Evolutionary conservation across 2,113 vertebrate species (phyloP).

Genomic region (Sapajus apella): DNA sequence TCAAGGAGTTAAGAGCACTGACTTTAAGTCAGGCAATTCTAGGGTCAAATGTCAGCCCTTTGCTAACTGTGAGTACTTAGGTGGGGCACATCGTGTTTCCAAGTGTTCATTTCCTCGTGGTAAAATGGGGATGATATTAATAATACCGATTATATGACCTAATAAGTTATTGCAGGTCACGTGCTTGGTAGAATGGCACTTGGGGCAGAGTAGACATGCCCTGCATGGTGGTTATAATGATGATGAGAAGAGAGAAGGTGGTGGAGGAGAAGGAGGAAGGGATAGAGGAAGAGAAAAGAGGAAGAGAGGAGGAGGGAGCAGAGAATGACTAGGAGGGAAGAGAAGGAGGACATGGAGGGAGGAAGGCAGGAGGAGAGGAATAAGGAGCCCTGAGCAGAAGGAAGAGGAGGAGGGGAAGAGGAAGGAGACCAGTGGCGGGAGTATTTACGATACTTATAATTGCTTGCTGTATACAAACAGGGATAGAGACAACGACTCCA

Average conservation of each 20-base stretch:
- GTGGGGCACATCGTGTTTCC: not conserved
- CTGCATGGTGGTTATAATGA: too few relatives aligned
- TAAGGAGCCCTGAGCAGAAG: not conserved
- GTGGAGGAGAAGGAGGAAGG: too few relatives aligned
- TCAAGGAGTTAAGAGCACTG: not conserved
- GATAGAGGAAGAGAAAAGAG: not conserved
- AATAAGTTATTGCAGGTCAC: rapidly evolving
- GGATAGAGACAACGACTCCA: not conserved
- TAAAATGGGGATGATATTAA: not conserved
- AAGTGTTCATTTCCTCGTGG: not conserved
- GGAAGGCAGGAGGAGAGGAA: not conserved
- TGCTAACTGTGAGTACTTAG: not conserved
- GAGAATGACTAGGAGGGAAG: too few relatives aligned
- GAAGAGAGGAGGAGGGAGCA: not conserved
- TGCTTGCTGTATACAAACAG: not conserved
- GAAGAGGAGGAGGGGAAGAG: too few relatives aligned
- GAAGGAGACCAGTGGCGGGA: rapidly evolving
- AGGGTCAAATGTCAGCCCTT: too few relatives aligned
- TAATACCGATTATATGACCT: rapidly evolving
- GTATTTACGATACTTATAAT: rapidly evolving
- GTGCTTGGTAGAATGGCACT: not conserved
- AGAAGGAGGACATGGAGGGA: not conserved
- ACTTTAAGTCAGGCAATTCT: not conserved
- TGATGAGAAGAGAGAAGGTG: not conserved
- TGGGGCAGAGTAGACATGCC: not conserved